Conservation (phyloP, 2,797 vertebrate species). For the Lophotriccus pileatus region DNA sequence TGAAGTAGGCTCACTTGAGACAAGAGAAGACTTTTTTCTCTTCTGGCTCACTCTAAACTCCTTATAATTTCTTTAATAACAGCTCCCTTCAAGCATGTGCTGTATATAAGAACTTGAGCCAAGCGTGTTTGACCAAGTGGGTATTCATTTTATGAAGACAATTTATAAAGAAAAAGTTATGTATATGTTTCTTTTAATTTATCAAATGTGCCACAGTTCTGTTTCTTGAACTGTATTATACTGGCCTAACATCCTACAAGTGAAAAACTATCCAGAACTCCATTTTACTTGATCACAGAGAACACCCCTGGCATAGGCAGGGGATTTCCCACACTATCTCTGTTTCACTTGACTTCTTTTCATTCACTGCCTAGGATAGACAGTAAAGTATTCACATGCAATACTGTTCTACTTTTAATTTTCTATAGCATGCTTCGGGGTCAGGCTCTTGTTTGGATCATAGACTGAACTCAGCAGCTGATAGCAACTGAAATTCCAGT, state of each 20-base stretch:
- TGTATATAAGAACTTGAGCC: neutral
- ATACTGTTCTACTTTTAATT: neutral
- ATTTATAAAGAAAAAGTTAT: neutral
- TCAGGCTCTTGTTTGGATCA: neutral
- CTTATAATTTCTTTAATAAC: neutral
- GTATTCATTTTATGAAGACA: neutral
- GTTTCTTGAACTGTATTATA: neutral
- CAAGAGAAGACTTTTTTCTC: neutral
- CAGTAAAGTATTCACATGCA: neutral
- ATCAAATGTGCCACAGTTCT: neutral
- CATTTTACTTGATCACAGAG: neutral
- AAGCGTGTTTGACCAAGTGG: neutral
- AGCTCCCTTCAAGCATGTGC: neutral
- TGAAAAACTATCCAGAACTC: neutral
- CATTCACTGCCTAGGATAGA: neutral
- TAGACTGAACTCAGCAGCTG: neutral
- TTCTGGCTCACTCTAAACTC: neutral
- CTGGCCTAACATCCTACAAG: neutral
- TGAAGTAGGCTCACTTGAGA: neutral
- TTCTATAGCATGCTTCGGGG: neutral
- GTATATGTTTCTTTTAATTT: neutral
- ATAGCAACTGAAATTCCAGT: neutral
- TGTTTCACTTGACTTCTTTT: neutral
- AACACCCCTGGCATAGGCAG: neutral
- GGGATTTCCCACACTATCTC: neutral